phyloP scores from a whole-genome alignment of 2,113 vertebrate species.

The Rostratula benghalensis region DNA sequence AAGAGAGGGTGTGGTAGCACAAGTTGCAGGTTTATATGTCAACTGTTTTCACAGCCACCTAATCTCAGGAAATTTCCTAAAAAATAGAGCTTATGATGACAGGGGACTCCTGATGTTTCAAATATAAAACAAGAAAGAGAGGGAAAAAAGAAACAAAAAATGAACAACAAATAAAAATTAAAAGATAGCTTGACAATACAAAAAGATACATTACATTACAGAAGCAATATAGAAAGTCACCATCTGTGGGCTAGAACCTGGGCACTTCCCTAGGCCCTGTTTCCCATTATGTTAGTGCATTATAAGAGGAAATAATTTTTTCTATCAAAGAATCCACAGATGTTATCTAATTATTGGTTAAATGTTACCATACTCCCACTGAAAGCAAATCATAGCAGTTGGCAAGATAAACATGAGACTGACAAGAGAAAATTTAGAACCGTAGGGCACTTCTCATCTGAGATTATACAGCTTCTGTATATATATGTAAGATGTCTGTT shows the following conservation, averaged over 20 bases:
- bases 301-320: not conserved
- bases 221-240: not conserved
- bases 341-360: not conserved
- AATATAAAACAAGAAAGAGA: not conserved
- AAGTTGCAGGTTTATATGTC: not conserved
- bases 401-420: not conserved
- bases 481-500: not conserved
- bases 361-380: not conserved
- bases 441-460: not conserved
- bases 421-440: not conserved
- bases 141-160: accelerated
- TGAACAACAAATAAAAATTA: not conserved
- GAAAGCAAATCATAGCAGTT: not conserved
- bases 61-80: not conserved
- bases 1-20: not conserved
- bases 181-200: not conserved
- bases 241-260: not conserved
- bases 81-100: not conserved
- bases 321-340: not conserved
- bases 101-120: not conserved
- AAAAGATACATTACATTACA: not conserved
- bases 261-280: not conserved
- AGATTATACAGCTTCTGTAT: not conserved
- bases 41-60: not conserved
- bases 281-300: not conserved